phyloP scores from a whole-genome alignment of 1,140 invertebrate genomes.

The Brachionus asplanchnoidis region DNA sequence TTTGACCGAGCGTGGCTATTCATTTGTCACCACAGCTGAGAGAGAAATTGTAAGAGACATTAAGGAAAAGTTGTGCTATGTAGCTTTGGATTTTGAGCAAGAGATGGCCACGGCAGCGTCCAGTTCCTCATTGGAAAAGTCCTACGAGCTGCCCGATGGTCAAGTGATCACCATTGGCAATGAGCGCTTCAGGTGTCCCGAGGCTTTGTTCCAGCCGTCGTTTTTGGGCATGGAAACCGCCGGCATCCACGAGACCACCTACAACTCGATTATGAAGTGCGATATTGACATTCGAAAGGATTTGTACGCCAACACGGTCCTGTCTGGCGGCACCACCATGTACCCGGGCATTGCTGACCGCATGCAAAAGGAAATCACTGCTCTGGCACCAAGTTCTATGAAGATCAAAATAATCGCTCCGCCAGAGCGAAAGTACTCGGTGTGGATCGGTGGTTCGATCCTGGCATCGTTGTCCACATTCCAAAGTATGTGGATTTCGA shows the following conservation, averaged over 20 bases:
- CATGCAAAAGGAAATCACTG: constrained; percentile 51
- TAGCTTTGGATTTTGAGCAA: constrained; percentile 82
- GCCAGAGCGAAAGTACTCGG: constrained; percentile 47
- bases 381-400: constrained; percentile 59
- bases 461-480: constrained; percentile 64
- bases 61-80: constrained; percentile 82
- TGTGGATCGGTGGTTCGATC: constrained; percentile 49
- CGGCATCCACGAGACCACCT: constrained; percentile 48
- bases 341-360: constrained; percentile 44
- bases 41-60: constrained; percentile 86
- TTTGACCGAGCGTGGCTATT: constrained; percentile 89
- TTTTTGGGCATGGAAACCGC: constrained; percentile 2
- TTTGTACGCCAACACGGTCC: constrained; percentile 48
- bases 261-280: constrained; percentile 79
- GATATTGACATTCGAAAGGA: constrained; percentile 81
- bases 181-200: constrained; percentile 89
- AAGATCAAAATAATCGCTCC: constrained; percentile 65
- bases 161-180: constrained; percentile 90
- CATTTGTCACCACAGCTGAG: constrained; percentile 87
- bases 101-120: constrained; percentile 88
- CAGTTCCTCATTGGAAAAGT: constrained; percentile 79
- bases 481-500: constrained; percentile 66
- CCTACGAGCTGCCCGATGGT: constrained; percentile 85
- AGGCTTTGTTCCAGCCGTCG: constrained; percentile 77
- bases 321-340: constrained; percentile 50